Conservation (phyloP, 2,113 vertebrate species). For the Sciurus niger region DNA sequence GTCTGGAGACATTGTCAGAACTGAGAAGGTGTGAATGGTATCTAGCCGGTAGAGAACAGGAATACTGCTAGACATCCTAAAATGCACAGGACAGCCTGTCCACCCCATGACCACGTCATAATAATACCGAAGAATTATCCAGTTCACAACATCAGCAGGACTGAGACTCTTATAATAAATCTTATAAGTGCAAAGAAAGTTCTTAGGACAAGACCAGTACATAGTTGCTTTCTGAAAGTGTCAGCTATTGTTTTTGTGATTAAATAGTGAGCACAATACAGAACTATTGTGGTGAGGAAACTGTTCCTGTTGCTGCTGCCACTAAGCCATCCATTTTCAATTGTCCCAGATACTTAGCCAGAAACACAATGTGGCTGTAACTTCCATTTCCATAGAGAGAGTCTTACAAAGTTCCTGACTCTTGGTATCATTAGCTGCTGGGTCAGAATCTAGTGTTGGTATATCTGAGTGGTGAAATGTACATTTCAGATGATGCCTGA, state of each 20-base stretch:
- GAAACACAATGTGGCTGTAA: neutral
- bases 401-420: neutral
- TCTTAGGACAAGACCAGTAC: neutral
- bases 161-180: neutral
- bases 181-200: neutral
- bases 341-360: neutral
- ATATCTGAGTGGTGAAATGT: neutral
- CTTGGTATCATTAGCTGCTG: neutral
- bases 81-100: neutral
- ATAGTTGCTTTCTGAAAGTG: neutral
- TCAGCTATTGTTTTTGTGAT: neutral
- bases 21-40: neutral
- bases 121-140: neutral
- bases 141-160: neutral
- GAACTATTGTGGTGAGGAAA: neutral
- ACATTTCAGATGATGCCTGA: neutral
- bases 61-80: neutral
- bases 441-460: neutral
- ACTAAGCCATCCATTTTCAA: neutral
- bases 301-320: neutral
- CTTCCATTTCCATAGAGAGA: neutral
- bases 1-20: neutral
- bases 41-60: neutral
- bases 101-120: accelerated
- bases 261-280: neutral